These are phyloP conservation scores for Poeciliopsis infans DNA, from an alignment of 2,797 vertebrate genomes.

Conservation along the genomic window DNA sequence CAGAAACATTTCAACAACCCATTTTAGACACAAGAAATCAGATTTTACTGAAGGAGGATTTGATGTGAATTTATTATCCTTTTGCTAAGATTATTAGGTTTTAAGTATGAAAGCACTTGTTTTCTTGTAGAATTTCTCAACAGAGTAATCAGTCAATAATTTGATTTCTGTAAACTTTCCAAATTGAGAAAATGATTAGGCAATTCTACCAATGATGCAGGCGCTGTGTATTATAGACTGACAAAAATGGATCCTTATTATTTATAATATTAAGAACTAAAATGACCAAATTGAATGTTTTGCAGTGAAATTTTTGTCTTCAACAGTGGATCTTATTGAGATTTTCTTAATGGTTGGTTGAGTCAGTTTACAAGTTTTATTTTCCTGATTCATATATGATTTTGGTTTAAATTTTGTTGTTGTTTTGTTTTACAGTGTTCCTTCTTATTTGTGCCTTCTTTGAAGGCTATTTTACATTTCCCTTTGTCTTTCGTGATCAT, in stretches of 20 bases:
- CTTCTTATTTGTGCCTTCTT: neutral
- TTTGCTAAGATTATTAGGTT: neutral
- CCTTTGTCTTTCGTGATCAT: neutral
- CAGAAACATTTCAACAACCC: neutral
- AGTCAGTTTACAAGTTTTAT: neutral
- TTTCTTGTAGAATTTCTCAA: neutral
- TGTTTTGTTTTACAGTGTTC: neutral
- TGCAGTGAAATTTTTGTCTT: neutral
- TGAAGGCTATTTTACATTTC: neutral
- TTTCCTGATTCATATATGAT: neutral
- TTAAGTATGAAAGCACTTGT: neutral
- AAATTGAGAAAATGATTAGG: neutral
- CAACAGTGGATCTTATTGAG: neutral
- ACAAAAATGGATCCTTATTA: neutral
- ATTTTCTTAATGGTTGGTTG: neutral
- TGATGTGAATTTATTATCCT: neutral
- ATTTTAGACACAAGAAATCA: neutral
- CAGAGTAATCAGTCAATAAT: neutral
- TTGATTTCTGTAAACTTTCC: neutral
- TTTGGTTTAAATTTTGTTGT: neutral
- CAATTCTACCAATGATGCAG: neutral
- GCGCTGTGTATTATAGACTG: too few relatives aligned
- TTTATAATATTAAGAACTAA: neutral
- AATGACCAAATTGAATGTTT: neutral
- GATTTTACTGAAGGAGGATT: neutral